A percentile compares a stretch with the other conserved stretches of the same genome.
These are phyloP conservation scores for Plotosus lineatus DNA, from an alignment of 2,113 vertebrate genomes.

Conservation along the genomic window DNA sequence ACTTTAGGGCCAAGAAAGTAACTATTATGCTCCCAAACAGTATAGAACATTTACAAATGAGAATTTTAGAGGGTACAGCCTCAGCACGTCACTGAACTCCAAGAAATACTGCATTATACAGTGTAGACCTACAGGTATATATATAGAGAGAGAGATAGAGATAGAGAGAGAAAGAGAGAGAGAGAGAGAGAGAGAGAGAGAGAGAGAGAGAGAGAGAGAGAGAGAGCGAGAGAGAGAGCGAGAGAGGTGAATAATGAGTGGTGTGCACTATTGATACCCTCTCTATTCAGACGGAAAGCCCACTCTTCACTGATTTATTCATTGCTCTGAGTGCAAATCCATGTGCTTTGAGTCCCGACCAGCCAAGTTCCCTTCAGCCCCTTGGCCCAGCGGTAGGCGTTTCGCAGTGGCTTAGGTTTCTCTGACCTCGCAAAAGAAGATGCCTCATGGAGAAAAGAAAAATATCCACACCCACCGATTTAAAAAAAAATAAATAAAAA, in stretches of 20 bases:
- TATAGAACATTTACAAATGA: too few species aligned
- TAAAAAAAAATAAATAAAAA: conserved; percentile 34
- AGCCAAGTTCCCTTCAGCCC: conserved; percentile 49
- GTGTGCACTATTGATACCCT: conserved; percentile 27
- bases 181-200: neutral
- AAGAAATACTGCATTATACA: too few species aligned
- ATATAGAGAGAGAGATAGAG: neutral
- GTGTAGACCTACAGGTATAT: neutral
- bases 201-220: neutral
- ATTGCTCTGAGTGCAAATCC: conserved; percentile 45
- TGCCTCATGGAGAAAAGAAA: conserved; percentile 51
- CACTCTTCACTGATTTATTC: conserved; percentile 41
- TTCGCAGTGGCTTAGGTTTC: conserved; percentile 49
- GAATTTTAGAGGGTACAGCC: too few species aligned
- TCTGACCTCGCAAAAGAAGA: conserved; percentile 52
- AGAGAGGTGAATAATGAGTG: conserved; percentile 6
- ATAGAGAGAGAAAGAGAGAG: too few species aligned
- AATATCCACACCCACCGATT: conserved; percentile 51
- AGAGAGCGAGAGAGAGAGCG: neutral
- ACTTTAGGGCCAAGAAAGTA: too few species aligned
- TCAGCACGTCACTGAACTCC: too few species aligned
- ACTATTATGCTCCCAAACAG: too few species aligned
- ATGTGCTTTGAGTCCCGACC: conserved; percentile 28
- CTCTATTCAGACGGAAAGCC: conserved; percentile 17
- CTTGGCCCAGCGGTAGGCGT: conserved; percentile 36